Evolutionary conservation across 2,797 vertebrate genomes (phyloP), one percentile per base, ranked within the genome.

Genomic region (Mareca penelope): DNA sequence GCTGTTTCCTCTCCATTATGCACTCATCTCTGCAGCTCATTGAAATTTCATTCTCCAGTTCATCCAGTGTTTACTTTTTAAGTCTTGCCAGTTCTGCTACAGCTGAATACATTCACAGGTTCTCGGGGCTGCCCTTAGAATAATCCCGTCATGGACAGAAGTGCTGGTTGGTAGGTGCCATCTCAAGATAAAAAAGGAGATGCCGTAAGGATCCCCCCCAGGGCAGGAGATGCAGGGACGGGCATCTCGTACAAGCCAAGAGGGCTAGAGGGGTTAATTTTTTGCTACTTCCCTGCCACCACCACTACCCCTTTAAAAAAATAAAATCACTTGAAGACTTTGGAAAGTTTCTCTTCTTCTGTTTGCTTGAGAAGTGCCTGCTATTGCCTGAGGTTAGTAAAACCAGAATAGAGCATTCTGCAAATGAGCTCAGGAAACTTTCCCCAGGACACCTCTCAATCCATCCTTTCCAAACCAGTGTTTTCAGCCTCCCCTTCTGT

Each of bases 1-100:
- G 55, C 57, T 33, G 12, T 68, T 29, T 61, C 53, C 68, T 91
- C 68, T 44, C 68, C 19, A 35, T 19, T n/a, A 6, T 1, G 8
- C 2, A 3, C 7, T 72, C n/a, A 39, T 24, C 64, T 52, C 89
- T 42, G 78, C 68, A 46, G 52, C 16, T 17, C 0, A 0, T n/a
- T 73, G 71, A 53, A 60, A 77, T 89, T 37, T 82, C 72, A 59
- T 15, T n/a, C 64, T 63, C 56, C 48, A 70, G 3, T 59, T 80
- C 52, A 39, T 53, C 56, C 75, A 63, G n/a, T 0, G 0, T 23
- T 85, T 60, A 63, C 79, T 64, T 81, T 29, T 73, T 68, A 37
- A 50, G 23, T 13, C 42, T 28, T 53, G 39, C 68, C 48, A 63
- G 56, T 68, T 77, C 53, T 63, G 14, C 42, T n/a, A 19, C 1